Evolutionary conservation across 2,797 vertebrate species (phyloP).

Genomic region (Bradypodion pumilum): DNA sequence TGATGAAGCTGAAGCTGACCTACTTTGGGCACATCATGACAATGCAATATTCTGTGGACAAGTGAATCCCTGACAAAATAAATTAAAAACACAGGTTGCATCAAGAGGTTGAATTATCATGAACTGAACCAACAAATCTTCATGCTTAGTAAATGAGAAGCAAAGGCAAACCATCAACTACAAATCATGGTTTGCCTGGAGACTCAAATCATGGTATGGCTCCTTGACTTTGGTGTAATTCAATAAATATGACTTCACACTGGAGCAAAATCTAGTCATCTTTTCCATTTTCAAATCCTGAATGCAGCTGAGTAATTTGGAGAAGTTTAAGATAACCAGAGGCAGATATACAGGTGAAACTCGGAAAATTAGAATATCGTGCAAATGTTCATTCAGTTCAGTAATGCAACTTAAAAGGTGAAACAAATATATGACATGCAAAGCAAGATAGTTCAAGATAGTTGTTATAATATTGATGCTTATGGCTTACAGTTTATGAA

Average conservation of each 20-base stretch:
- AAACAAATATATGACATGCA: no score
- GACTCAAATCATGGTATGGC: neutral
- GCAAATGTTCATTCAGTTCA: no score
- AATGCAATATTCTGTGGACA: no score
- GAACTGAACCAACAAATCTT: neutral
- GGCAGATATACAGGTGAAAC: no score
- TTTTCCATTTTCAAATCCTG: neutral
- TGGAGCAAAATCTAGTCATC: neutral
- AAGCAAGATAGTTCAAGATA: no score
- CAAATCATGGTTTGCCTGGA: neutral
- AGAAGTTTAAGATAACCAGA: neutral
- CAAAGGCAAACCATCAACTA: neutral
- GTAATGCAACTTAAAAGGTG: no score
- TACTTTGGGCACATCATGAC: no score
- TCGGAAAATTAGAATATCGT: no score
- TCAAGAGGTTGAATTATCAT: neutral
- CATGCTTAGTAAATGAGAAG: neutral
- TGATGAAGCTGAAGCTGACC: no score
- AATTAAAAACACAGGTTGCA: neutral
- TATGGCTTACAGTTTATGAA: no score
- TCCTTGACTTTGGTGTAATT: neutral
- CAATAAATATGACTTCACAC: neutral
- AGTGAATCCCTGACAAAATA: neutral
- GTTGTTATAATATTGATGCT: no score
- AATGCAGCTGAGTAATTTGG: neutral